A percentile compares a stretch with the other conserved stretches of the same genome.
Evolutionary conservation across 2,113 vertebrate species (phyloP).

Genomic region (Cyprinus carpio): DNA sequence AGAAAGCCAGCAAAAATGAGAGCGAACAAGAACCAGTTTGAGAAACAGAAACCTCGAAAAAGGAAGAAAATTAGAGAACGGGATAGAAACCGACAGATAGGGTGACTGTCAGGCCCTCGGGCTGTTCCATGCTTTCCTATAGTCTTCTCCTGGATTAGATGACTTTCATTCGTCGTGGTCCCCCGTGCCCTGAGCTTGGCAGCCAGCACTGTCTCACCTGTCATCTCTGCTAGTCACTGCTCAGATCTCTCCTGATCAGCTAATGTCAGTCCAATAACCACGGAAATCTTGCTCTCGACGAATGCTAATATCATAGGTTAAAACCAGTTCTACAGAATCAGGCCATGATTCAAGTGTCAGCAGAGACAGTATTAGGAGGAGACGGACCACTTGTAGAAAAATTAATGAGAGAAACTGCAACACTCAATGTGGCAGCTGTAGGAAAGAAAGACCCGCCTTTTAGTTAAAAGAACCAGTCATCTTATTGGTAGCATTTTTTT

Average conservation of each 20-base stretch:
- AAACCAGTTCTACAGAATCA: neutral
- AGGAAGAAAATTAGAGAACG: constrained; percentile 4
- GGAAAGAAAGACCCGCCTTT: neutral
- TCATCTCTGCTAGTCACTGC: constrained; percentile 64
- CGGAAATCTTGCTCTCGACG: neutral
- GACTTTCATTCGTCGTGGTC: constrained; percentile 53
- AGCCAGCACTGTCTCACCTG: constrained; percentile 59
- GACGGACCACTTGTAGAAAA: neutral
- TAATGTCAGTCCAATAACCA: constrained; percentile 44
- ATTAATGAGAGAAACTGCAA: neutral
- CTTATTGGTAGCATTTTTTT: neutral
- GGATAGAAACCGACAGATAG: constrained; percentile 12
- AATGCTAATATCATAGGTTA: constrained; percentile 34
- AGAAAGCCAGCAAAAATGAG: constrained; percentile 29
- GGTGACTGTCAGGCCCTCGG: constrained; percentile 60
- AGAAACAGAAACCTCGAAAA: constrained; percentile 27
- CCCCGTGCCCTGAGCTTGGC: constrained; percentile 47
- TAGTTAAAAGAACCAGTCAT: neutral
- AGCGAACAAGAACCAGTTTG: constrained; percentile 10
- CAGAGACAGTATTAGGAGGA: neutral
- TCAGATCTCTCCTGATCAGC: constrained; percentile 57
- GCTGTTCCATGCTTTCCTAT: constrained; percentile 39
- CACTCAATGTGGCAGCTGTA: neutral
- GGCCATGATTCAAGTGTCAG: constrained; percentile 22
- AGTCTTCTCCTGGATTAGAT: constrained; percentile 43